Evolutionary conservation across 2,888 invertebrate species (phyloP).

Genomic region (Brachypalpus laphriformis): DNA sequence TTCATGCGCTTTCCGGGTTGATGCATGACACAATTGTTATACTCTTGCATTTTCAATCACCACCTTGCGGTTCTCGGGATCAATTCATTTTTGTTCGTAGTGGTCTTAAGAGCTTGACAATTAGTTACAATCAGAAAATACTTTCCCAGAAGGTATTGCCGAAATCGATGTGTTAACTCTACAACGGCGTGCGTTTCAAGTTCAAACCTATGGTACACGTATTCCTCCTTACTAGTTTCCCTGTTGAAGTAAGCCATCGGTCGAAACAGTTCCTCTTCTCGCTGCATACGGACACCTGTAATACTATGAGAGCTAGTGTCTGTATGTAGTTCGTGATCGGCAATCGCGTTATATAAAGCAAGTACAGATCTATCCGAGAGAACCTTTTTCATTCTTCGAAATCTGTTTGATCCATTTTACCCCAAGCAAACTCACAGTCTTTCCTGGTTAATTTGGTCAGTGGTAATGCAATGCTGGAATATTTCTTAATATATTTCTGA

Average conservation of each 20-base stretch:
- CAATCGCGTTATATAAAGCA: constrained; percentile 8
- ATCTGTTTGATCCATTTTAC: neutral
- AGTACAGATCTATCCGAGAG: neutral
- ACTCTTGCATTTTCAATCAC: constrained; percentile 66
- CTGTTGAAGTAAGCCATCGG: constrained; percentile 50
- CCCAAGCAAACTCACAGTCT: neutral
- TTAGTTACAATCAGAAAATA: constrained; percentile 41
- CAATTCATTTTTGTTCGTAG: constrained; percentile 58
- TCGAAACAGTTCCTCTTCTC: neutral
- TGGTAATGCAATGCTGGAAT: constrained; percentile 10
- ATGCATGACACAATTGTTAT: constrained; percentile 55
- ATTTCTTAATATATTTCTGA: constrained; percentile 32
- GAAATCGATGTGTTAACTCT: constrained; percentile 52
- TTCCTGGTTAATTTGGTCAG: constrained; percentile 25
- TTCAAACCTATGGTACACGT: constrained; percentile 46
- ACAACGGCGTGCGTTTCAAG: constrained; percentile 64
- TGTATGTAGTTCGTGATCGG: constrained; percentile 43
- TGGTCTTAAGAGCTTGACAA: constrained; percentile 56
- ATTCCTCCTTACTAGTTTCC: constrained; percentile 35
- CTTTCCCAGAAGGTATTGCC: constrained; percentile 60
- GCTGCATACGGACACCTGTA: constrained; percentile 53
- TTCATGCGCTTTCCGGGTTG: constrained; percentile 33
- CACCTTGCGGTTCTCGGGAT: constrained; percentile 56
- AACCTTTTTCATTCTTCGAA: constrained; percentile 1
- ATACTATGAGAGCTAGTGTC: constrained; percentile 29